Conservation (phyloP, 2,888 invertebrate species). For the Aphidius colemani region DNA sequence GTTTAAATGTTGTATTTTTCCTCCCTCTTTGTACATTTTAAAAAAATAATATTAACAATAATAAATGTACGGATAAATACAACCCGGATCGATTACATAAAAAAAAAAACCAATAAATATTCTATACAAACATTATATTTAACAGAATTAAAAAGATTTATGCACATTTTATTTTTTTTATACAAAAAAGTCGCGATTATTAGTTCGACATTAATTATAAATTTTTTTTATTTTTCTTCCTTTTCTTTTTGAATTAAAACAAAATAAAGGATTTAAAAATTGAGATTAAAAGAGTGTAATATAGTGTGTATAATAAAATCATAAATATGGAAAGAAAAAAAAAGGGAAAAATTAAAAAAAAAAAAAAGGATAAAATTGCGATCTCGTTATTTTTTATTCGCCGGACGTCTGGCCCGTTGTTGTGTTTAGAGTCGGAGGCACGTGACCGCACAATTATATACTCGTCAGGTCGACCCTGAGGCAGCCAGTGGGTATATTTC, state of each 20-base stretch:
- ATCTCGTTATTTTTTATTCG: conserved; percentile 21
- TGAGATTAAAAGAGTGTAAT: conserved; percentile 3
- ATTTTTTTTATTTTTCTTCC: conserved; percentile 2
- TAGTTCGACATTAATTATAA: conserved; percentile 1
- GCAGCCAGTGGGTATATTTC: conserved; percentile 5
- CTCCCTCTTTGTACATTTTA: neutral
- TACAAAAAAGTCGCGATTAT: conserved; percentile 4
- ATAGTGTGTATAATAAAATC: neutral
- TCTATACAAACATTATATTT: neutral
- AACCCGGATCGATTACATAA: conserved; percentile 12
- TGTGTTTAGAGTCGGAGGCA: conserved; percentile 27
- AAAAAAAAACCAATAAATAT: neutral
- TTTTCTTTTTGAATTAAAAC: conserved; percentile 1
- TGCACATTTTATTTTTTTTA: conserved; percentile 7
- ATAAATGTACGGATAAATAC: conserved; percentile 10
- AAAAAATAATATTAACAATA: conserved; percentile 1
- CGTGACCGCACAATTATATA: conserved; percentile 43
- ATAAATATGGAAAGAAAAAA: neutral
- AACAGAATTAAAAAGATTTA: neutral
- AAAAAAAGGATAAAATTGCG: conserved; percentile 10
- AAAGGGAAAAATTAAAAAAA: conserved; percentile 1
- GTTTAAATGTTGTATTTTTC: neutral
- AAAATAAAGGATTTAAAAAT: neutral
- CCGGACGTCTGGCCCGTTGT: conserved; percentile 9
- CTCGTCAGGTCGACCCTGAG: conserved; percentile 38